Conservation (phyloP, 1,140 invertebrate genomes). For the Drosophila jambulina region DNA sequence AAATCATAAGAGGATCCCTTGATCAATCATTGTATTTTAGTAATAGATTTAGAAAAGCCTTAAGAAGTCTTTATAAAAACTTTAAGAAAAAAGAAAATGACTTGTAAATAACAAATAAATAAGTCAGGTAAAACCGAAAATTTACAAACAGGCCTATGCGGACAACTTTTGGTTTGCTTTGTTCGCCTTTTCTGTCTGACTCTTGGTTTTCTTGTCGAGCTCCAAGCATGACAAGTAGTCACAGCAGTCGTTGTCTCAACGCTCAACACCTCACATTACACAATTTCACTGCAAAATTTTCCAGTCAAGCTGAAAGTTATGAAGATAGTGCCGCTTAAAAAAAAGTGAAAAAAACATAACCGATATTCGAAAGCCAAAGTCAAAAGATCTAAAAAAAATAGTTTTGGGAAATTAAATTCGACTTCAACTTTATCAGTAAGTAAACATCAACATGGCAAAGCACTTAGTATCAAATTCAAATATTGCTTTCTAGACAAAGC, state of each 20-base stretch:
- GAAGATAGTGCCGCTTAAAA: slow-evolving; percentile 10
- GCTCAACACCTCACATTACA: slow-evolving; percentile 20
- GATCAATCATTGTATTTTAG: neutral
- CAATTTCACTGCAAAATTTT: slow-evolving; percentile 26
- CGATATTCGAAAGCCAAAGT: slow-evolving; percentile 1
- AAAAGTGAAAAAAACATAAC: slow-evolving; percentile 5
- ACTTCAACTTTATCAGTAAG: slow-evolving; percentile 6
- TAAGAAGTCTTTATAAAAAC: neutral
- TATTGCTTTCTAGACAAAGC: neutral
- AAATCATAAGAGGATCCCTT: neutral
- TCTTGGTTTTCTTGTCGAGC: neutral
- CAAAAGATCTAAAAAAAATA: neutral
- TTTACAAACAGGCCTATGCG: neutral
- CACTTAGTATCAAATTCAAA: neutral
- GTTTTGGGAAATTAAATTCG: neutral
- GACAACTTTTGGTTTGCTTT: neutral
- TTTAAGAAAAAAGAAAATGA: neutral
- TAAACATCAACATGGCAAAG: neutral
- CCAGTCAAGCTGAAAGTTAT: slow-evolving; percentile 29
- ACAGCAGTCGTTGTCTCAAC: slow-evolving; percentile 28
- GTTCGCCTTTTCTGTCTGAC: neutral
- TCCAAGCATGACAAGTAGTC: neutral
- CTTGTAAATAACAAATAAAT: too few species aligned
- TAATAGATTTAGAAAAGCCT: neutral
- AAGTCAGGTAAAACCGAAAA: neutral